phyloP scores from a whole-genome alignment of 2,113 vertebrate genomes.

The Orthonyx spaldingii region DNA sequence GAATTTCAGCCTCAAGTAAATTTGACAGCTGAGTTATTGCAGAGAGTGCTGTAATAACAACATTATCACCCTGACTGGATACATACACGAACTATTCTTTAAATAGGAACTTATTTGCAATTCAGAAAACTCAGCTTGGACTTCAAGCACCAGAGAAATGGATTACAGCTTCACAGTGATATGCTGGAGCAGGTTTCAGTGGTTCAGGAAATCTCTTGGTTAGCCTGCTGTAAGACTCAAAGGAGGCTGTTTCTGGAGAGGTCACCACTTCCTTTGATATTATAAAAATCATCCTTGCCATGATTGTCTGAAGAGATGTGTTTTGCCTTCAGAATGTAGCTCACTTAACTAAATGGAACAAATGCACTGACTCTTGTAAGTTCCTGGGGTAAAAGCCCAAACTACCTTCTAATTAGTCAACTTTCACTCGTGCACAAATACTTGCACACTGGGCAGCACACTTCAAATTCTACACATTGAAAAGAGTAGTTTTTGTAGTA shows the following conservation, averaged over 20 bases:
- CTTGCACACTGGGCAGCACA: background rate
- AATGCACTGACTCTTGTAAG: background rate
- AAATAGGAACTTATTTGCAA: slow-evolving; percentile 39
- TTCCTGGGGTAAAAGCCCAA: background rate
- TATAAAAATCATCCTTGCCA: background rate
- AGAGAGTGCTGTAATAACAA: slow-evolving; percentile 45
- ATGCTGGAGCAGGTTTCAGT: background rate
- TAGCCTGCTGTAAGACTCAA: background rate
- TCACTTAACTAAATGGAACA: background rate
- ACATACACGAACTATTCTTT: slow-evolving; percentile 4
- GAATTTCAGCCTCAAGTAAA: slow-evolving; percentile 32
- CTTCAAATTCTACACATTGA: background rate
- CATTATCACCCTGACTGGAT: slow-evolving; percentile 31
- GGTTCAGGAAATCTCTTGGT: background rate
- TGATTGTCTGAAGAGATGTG: background rate
- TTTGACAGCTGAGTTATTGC: slow-evolving; percentile 61
- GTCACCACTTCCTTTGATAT: background rate
- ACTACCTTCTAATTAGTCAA: background rate
- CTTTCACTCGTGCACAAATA: background rate
- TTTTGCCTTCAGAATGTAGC: slow-evolving; percentile 5
- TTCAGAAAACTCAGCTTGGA: slow-evolving; percentile 41
- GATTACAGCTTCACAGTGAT: background rate
- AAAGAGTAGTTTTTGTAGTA: background rate
- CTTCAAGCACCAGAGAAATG: slow-evolving; percentile 12
- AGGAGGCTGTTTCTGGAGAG: background rate